A percentile compares a stretch with the other conserved stretches of the same genome.
Evolutionary conservation across 1,140 invertebrate genomes (phyloP).

Genomic region (Gyrodactylus bullatarudis): DNA sequence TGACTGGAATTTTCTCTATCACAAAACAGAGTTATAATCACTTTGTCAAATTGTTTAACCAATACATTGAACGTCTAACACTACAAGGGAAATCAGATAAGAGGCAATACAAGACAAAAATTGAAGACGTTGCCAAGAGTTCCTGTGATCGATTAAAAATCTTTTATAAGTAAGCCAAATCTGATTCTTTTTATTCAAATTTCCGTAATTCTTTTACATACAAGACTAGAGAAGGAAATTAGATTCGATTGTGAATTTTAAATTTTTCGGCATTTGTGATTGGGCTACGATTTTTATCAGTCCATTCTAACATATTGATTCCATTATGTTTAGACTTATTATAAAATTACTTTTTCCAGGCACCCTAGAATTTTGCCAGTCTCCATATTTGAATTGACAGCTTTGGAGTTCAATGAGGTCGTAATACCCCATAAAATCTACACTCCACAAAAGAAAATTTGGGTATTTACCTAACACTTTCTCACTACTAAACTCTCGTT

Average conservation of each 20-base stretch:
- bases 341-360: too few species aligned
- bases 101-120: background rate
- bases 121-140: background rate
- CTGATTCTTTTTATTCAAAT: too few species aligned
- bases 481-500: background rate
- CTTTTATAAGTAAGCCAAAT: background rate
- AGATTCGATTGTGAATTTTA: background rate
- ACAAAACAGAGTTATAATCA: too few species aligned
- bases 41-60: too few species aligned
- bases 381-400: background rate
- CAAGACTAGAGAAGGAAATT: background rate
- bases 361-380: background rate
- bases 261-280: too few species aligned
- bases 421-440: background rate
- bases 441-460: background rate
- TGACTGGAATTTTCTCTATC: too few species aligned
- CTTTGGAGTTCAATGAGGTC: background rate
- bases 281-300: too few species aligned
- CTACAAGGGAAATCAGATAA: background rate
- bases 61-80: too few species aligned
- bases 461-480: background rate
- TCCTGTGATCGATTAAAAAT: background rate
- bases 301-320: too few species aligned
- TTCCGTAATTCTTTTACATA: background rate
- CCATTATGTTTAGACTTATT: too few species aligned